phyloP scores from a whole-genome alignment of 2,888 invertebrate genomes.

The Drosophila bunnanda region DNA sequence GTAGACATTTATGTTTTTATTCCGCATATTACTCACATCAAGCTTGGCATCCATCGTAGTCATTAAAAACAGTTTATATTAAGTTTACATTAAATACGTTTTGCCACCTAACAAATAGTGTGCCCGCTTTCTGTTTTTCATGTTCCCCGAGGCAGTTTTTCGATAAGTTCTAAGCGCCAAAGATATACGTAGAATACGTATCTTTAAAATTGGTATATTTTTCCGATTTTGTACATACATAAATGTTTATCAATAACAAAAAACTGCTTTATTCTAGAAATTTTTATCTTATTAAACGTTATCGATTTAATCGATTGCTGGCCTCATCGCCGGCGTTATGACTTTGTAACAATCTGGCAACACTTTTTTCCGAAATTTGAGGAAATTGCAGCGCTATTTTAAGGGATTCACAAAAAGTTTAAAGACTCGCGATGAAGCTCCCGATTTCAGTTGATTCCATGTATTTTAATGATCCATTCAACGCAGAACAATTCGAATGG shows the following conservation, averaged over 20 bases:
- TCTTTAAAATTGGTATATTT: neutral
- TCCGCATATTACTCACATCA: conserved; percentile 24
- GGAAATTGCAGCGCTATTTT: neutral
- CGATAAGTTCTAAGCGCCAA: conserved; percentile 1
- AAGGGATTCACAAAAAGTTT: neutral
- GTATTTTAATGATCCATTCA: neutral
- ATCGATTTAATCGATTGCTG: too few relatives aligned
- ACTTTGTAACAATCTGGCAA: neutral
- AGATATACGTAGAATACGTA: neutral
- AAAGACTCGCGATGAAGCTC: neutral
- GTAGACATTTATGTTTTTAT: neutral
- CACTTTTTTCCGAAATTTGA: neutral
- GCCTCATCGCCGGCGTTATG: too few relatives aligned
- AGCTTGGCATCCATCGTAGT: conserved; percentile 38
- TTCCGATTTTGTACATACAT: neutral
- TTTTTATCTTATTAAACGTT: neutral
- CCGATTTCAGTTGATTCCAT: neutral
- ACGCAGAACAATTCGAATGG: conserved; percentile 10
- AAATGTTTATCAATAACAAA: too few relatives aligned
- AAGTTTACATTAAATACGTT: conserved; percentile 35
- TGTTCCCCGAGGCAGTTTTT: neutral
- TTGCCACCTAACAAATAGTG: conserved; percentile 22
- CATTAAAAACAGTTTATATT: neutral
- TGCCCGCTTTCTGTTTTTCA: neutral
- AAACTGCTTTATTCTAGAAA: too few relatives aligned